These are phyloP conservation scores for Vidua macroura DNA, from an alignment of 2,113 vertebrate genomes.

Conservation along the genomic window DNA sequence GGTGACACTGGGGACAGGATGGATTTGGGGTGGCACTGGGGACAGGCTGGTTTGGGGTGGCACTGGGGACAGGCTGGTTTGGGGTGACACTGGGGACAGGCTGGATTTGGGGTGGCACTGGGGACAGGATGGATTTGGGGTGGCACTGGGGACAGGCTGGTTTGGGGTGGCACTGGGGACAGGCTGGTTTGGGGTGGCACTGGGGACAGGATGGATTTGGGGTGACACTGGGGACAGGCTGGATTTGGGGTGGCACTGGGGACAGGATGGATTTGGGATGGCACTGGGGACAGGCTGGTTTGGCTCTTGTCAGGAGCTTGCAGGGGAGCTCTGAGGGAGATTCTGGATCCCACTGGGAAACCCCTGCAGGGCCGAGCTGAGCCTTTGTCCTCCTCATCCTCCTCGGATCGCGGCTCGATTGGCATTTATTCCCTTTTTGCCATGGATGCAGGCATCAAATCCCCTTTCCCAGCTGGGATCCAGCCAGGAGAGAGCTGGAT, in stretches of 20 bases:
- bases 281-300: not conserved
- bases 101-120: fast-evolving
- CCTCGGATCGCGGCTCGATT: not conserved
- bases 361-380: not conserved
- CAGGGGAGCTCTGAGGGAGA: not conserved
- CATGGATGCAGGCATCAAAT: not conserved
- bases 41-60: not conserved
- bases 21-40: not conserved
- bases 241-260: fast-evolving
- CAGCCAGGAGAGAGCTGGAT: not conserved
- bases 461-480: not conserved
- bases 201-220: not conserved
- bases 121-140: not conserved
- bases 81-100: fast-evolving
- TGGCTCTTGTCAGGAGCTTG: not conserved
- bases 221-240: fast-evolving
- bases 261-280: not conserved
- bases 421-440: not conserved
- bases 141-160: not conserved
- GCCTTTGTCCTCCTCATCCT: not conserved
- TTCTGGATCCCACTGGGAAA: not conserved
- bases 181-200: not conserved
- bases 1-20: fast-evolving
- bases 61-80: not conserved
- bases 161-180: fast-evolving